These are phyloP conservation scores for Oncorhynchus masou DNA, from an alignment of 2,113 vertebrate genomes.

Conservation along the genomic window DNA sequence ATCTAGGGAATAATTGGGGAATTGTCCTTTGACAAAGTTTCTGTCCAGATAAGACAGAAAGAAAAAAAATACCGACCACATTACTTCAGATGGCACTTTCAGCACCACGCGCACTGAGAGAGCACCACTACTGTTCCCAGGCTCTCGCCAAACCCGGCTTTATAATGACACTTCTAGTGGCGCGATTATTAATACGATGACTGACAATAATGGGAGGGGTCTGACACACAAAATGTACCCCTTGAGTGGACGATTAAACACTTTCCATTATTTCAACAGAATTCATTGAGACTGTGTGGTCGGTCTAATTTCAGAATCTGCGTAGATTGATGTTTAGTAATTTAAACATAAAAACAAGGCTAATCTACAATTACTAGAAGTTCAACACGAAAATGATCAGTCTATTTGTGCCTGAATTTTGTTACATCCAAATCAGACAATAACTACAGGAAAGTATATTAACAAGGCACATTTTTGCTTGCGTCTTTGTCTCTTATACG, in stretches of 20 bases:
- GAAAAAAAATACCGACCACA: slow-evolving; percentile 76
- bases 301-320: background rate
- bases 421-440: too few relatives aligned
- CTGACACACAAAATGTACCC: slow-evolving; percentile 53
- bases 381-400: background rate
- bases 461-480: background rate
- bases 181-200: slow-evolving; percentile 63
- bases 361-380: background rate
- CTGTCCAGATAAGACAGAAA: slow-evolving; percentile 74
- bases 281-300: background rate
- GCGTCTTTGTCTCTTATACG: background rate
- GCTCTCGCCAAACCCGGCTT: slow-evolving; percentile 42
- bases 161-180: slow-evolving; percentile 53
- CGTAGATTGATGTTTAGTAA: background rate
- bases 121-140: slow-evolving; percentile 58
- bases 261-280: background rate
- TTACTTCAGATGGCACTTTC: slow-evolving; percentile 65
- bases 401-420: too few relatives aligned
- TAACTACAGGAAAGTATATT: too few relatives aligned
- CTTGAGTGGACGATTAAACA: slow-evolving; percentile 11
- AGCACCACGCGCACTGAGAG: slow-evolving; percentile 77
- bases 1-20: slow-evolving; percentile 49
- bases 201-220: slow-evolving; percentile 71
- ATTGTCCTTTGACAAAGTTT: slow-evolving; percentile 60
- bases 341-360: background rate